These are phyloP conservation scores for Norana najaformis DNA, from an alignment of 2,888 invertebrate species.

Conservation along the genomic window DNA sequence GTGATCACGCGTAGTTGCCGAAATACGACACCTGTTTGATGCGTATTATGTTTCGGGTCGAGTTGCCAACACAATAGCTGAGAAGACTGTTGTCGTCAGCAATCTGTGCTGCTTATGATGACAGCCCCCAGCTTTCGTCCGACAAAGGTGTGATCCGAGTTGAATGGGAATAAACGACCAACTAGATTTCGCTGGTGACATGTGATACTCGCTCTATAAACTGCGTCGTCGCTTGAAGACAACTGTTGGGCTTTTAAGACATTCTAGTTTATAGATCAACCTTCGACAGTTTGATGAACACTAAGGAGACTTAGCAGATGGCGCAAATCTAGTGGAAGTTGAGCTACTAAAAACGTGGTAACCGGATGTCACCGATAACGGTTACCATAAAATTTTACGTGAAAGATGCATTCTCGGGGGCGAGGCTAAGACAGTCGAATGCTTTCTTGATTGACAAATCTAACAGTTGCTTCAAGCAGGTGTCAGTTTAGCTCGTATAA, in stretches of 20 bases:
- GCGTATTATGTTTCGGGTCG: background rate
- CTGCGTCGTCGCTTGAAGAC: background rate
- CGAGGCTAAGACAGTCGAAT: background rate
- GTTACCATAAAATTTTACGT: background rate
- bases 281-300: background rate
- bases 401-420: background rate
- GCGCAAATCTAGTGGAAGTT: background rate
- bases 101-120: background rate
- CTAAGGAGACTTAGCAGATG: background rate
- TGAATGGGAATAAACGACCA: slow-evolving; percentile 5
- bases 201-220: background rate
- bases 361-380: background rate
- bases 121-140: background rate
- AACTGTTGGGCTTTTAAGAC: background rate
- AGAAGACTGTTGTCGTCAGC: background rate
- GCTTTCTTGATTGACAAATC: background rate
- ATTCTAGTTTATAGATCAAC: background rate
- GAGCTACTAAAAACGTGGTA: background rate
- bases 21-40: background rate
- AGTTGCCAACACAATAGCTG: background rate
- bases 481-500: background rate
- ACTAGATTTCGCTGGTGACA: background rate
- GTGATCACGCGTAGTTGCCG: background rate
- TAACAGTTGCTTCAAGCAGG: background rate
- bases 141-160: background rate